These are phyloP conservation scores for Ciconia maguari DNA, from an alignment of 2,113 vertebrate genomes.

Conservation along the genomic window DNA sequence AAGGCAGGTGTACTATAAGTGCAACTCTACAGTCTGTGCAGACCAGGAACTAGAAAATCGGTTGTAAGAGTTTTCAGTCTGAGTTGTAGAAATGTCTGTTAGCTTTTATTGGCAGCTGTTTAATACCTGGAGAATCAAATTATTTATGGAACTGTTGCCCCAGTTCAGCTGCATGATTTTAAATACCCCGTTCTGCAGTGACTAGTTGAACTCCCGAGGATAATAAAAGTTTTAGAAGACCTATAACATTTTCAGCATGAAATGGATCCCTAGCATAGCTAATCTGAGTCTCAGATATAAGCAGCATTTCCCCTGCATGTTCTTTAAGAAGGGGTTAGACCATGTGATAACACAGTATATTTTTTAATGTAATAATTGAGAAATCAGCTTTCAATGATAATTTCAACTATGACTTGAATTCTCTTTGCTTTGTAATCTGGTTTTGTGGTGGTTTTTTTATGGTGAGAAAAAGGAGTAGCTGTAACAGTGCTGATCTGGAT, in stretches of 20 bases:
- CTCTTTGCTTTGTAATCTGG: not conserved
- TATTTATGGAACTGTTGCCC: not conserved
- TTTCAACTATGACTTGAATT: not conserved
- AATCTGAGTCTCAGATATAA: not conserved
- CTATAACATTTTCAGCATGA: not conserved
- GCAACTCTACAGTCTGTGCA: not conserved
- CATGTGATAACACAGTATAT: not conserved
- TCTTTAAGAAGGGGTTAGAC: not conserved
- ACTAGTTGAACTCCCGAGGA: not conserved
- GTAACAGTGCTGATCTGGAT: conserved; percentile 6
- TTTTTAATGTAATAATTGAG: not conserved
- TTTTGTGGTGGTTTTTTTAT: not conserved
- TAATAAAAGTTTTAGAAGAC: not conserved
- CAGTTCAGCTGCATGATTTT: not conserved
- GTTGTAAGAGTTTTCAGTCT: not conserved
- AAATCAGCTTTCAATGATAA: not conserved
- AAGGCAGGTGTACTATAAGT: not conserved
- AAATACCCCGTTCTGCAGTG: not conserved
- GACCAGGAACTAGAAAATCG: not conserved
- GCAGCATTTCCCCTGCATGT: not conserved
- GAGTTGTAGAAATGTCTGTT: not conserved
- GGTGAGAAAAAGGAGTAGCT: not conserved
- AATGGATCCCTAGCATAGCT: not conserved
- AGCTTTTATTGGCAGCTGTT: not conserved
- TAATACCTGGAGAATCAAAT: not conserved